Percentiles rank a stretch among this genome's conserved stretches.
Conservation (phyloP, 2,888 invertebrate species). For the Heteromurus nitidus region DNA sequence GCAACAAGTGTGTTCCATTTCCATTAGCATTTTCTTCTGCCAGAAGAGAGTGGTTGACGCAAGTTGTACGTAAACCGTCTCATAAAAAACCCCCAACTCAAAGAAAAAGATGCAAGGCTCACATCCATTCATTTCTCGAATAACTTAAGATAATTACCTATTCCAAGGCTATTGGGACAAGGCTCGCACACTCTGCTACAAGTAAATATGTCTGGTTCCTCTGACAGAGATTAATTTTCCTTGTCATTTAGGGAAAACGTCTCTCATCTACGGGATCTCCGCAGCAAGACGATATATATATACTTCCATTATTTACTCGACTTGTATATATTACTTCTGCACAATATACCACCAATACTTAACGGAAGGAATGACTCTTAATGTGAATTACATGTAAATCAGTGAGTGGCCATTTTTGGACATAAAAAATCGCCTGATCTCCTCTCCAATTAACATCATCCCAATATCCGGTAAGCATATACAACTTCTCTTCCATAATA, state of each 20-base stretch:
- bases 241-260: constrained; percentile 9
- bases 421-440: not conserved
- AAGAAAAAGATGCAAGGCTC: no score
- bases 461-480: no score
- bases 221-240: constrained; percentile 9
- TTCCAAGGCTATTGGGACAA: no score
- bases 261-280: not conserved
- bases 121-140: no score
- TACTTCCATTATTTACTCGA: not conserved
- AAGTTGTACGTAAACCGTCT: no score
- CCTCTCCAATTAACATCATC: not conserved
- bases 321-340: not conserved
- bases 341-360: not conserved
- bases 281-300: not conserved
- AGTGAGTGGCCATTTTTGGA: not conserved
- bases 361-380: not conserved
- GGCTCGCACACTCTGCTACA: no score
- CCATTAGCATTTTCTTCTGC: constrained; percentile 7
- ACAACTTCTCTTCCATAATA: no score
- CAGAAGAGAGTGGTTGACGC: no score
- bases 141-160: no score
- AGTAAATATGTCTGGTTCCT: not conserved
- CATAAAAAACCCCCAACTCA: no score
- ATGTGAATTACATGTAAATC: no score
- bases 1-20: not conserved